Percentiles rank a stretch among this genome's conserved stretches.
Evolutionary conservation across 2,797 vertebrate species (phyloP).

Genomic region (Manis crassicaudata): DNA sequence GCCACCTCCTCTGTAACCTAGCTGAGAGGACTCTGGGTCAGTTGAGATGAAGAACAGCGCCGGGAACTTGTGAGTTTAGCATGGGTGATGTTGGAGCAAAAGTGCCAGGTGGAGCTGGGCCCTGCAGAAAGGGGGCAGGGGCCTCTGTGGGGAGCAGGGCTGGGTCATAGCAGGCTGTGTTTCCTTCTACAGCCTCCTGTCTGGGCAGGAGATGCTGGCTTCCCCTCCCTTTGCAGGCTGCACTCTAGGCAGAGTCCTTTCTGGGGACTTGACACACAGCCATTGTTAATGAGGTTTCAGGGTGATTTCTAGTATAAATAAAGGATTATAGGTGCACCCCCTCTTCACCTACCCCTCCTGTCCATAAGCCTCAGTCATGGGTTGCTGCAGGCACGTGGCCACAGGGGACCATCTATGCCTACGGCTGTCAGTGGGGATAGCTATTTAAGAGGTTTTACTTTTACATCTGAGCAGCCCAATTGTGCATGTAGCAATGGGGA

Average conservation of each 20-base stretch:
- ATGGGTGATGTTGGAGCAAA: background rate
- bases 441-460: constrained; percentile 74
- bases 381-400: constrained; percentile 58
- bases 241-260: background rate
- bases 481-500: constrained; percentile 72
- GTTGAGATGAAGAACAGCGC: background rate
- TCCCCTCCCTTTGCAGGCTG: background rate
- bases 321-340: constrained; percentile 10
- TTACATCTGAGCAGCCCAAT: constrained; percentile 69
- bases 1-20: background rate
- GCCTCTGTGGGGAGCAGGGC: background rate
- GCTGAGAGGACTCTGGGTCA: accelerated
- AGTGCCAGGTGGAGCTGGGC: background rate
- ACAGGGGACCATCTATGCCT: constrained; percentile 5
- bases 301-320: constrained; percentile 39
- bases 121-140: background rate
- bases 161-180: background rate
- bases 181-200: background rate
- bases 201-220: background rate
- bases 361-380: constrained; percentile 51
- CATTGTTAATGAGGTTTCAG: constrained; percentile 15
- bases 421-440: constrained; percentile 56
- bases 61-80: background rate
- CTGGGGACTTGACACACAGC: background rate
- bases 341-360: background rate